Evolutionary conservation across 2,888 invertebrate genomes (phyloP).

Genomic region (Exocentrus adspersus): DNA sequence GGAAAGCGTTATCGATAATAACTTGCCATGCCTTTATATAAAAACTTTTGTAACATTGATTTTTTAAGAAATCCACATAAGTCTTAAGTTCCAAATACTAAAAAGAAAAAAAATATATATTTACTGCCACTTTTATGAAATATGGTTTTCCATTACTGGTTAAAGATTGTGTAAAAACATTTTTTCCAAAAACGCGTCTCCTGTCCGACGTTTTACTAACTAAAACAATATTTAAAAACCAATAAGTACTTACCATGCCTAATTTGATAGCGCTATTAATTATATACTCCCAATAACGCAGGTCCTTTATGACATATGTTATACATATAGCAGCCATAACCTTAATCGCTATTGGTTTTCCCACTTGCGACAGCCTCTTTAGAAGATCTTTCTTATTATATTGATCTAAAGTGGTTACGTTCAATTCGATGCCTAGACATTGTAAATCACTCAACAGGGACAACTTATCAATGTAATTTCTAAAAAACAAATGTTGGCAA

Average conservation of each 20-base stretch:
- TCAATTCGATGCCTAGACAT: conserved; percentile 50
- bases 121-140: too few species aligned
- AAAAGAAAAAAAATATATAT: conserved; percentile 28
- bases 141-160: too few species aligned
- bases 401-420: conserved; percentile 45
- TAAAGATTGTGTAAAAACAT: too few species aligned
- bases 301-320: conserved; percentile 50
- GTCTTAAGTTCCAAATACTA: conserved; percentile 51
- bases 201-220: too few species aligned
- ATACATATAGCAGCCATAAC: conserved; percentile 55
- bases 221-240: too few species aligned
- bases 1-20: conserved; percentile 51
- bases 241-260: conserved; percentile 50
- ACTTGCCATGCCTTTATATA: conserved; percentile 56
- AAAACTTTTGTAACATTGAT: conserved; percentile 48
- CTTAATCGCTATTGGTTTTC: conserved; percentile 46
- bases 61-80: conserved; percentile 52
- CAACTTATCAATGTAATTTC: conserved; percentile 53
- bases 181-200: too few species aligned
- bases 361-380: conserved; percentile 48
- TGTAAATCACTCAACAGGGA: conserved; percentile 52
- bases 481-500: conserved; percentile 43
- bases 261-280: conserved; percentile 46
- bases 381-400: conserved; percentile 52
- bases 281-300: conserved; percentile 52